These are phyloP conservation scores for Busseola fusca DNA, from an alignment of 2,888 invertebrate genomes.

Conservation along the genomic window DNA sequence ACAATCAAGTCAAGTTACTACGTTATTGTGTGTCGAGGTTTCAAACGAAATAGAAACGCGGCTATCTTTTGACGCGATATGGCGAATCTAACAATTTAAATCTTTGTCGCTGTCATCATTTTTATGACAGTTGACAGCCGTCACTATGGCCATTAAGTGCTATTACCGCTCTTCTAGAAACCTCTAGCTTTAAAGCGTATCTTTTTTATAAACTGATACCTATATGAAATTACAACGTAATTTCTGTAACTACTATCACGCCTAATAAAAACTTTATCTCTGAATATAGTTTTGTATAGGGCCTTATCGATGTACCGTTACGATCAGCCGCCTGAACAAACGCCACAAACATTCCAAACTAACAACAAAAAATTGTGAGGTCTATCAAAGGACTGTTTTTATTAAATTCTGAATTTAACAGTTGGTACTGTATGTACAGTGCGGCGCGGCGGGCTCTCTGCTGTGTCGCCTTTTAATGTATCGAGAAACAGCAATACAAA, in stretches of 20 bases:
- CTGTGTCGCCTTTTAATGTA: conserved; percentile 42
- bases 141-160: neutral
- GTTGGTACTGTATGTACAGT: conserved; percentile 39
- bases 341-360: conserved; percentile 82
- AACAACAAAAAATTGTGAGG: conserved; percentile 65
- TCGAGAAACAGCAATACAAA: conserved; percentile 43
- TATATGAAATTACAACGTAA: neutral
- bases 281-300: conserved; percentile 64
- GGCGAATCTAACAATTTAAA: neutral
- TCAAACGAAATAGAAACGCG: neutral
- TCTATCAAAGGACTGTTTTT: conserved; percentile 63
- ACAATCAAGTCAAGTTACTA: neutral
- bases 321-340: conserved; percentile 76
- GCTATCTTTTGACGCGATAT: neutral
- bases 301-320: conserved; percentile 64
- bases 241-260: conserved; percentile 15
- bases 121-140: neutral
- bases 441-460: conserved; percentile 32
- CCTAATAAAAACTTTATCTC: conserved; percentile 68
- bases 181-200: neutral
- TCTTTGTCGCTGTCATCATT: neutral
- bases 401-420: conserved; percentile 53
- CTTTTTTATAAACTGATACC: conserved; percentile 11
- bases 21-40: neutral
- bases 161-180: neutral